Conservation (phyloP, 1,140 invertebrate genomes). For the Trichomalopsis sarcophagae region DNA sequence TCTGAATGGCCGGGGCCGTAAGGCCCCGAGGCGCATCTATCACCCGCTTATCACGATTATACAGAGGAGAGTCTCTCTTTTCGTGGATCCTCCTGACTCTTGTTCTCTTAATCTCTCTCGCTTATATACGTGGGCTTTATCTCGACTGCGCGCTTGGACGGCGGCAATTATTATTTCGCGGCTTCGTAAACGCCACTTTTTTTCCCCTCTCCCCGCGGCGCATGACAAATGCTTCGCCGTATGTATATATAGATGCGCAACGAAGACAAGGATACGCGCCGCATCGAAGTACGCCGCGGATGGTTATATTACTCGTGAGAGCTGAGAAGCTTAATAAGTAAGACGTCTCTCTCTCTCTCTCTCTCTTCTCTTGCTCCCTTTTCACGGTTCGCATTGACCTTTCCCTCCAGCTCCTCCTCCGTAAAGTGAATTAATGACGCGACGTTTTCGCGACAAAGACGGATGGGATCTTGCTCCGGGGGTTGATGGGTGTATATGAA, state of each 20-base stretch:
- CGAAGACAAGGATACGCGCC: too few relatives aligned
- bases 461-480: conserved; percentile 5
- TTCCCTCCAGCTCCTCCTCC: conserved; percentile 48
- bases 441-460: conserved; percentile 12
- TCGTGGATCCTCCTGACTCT: conserved; percentile 7
- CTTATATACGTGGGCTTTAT: not conserved
- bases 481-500: not conserved
- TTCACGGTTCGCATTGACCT: conserved; percentile 58
- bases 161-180: conserved; percentile 37
- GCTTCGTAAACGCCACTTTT: not conserved
- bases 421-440: conserved; percentile 65
- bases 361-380: conserved; percentile 48
- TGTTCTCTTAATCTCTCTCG: conserved; percentile 17
- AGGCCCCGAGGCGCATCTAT: conserved; percentile 72
- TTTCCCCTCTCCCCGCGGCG: not conserved
- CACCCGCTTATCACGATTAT: conserved; percentile 76
- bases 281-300: too few relatives aligned
- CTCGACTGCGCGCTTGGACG: not conserved
- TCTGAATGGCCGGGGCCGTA: conserved; percentile 64
- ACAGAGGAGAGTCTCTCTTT: conserved; percentile 59
- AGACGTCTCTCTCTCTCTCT: conserved; percentile 42
- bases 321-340: conserved; percentile 24
- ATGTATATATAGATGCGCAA: too few relatives aligned
- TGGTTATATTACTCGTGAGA: not conserved
- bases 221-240: not conserved